Evolutionary conservation across 2,888 invertebrate genomes (phyloP).

Genomic region (Pyrrhosoma nymphula): DNA sequence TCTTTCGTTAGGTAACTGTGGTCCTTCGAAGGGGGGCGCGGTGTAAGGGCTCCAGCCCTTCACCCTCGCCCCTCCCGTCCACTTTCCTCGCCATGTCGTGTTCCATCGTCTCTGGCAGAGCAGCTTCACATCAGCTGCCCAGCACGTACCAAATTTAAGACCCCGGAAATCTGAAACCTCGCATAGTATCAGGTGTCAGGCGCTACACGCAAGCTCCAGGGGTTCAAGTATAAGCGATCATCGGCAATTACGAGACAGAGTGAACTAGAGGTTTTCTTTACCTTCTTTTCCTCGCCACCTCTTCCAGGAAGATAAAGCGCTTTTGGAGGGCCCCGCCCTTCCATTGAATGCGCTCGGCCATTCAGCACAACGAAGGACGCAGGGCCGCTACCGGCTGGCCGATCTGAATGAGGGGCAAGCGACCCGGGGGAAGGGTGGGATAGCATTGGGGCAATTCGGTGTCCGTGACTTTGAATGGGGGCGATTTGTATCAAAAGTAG

Average conservation of each 20-base stretch:
- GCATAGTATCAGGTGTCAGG: slow-evolving; percentile 60
- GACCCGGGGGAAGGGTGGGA: too few species aligned
- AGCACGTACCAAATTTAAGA: slow-evolving; percentile 60
- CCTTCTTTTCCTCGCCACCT: not conserved
- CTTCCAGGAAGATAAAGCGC: not conserved
- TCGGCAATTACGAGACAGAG: slow-evolving; percentile 58
- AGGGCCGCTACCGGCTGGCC: not conserved
- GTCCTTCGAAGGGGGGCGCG: not conserved
- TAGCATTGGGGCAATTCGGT: slow-evolving; percentile 16
- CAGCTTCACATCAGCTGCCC: slow-evolving; percentile 52
- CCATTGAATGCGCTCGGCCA: not conserved
- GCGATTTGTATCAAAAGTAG: not conserved
- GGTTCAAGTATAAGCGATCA: slow-evolving; percentile 54
- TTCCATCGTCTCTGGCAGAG: slow-evolving; percentile 22
- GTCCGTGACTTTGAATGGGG: slow-evolving; percentile 27
- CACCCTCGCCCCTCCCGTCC: not conserved
- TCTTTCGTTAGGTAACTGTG: slow-evolving; percentile 4
- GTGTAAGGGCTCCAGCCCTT: not conserved
- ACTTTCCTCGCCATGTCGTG: not conserved
- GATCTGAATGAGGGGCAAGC: not conserved
- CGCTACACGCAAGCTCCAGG: slow-evolving; percentile 57
- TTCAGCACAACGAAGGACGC: not conserved
- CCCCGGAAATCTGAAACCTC: slow-evolving; percentile 48
- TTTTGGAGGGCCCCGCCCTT: not conserved
- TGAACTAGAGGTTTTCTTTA: not conserved